Conservation (phyloP, 2,888 invertebrate genomes). For the Diarsia dahlii region DNA sequence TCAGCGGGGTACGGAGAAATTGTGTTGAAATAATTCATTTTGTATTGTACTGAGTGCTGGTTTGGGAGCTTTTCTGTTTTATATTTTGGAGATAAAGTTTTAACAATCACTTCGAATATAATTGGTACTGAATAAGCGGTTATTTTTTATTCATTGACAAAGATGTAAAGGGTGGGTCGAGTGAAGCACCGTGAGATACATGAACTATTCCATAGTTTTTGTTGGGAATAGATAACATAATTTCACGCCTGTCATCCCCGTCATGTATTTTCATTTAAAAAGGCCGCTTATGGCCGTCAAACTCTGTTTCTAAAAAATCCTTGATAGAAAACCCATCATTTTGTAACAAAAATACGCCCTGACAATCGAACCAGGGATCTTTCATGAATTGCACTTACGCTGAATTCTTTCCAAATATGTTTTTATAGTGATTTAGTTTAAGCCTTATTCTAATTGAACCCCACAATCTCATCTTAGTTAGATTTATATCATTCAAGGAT, state of each 20-base stretch:
- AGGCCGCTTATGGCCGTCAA: neutral
- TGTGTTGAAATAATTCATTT: constrained; percentile 28
- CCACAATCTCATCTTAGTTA: neutral
- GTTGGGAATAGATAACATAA: neutral
- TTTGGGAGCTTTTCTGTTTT: constrained; percentile 16
- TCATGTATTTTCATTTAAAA: neutral
- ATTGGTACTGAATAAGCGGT: neutral
- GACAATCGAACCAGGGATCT: neutral
- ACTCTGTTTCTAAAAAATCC: neutral
- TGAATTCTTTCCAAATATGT: neutral
- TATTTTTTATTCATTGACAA: neutral
- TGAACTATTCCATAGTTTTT: neutral
- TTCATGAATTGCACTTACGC: neutral
- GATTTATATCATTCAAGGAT: neutral
- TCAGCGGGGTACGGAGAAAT: constrained; percentile 13
- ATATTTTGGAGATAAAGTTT: constrained; percentile 17
- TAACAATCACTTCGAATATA: neutral
- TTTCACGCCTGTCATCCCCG: neutral
- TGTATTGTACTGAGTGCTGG: constrained; percentile 7
- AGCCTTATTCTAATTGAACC: neutral
- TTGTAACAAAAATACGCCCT: neutral
- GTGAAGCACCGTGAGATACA: no score
- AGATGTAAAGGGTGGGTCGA: no score
- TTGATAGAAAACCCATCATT: neutral
- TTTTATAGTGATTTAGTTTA: neutral